Conservation (phyloP, 1,140 invertebrate species). For the Ephestia elutella region DNA sequence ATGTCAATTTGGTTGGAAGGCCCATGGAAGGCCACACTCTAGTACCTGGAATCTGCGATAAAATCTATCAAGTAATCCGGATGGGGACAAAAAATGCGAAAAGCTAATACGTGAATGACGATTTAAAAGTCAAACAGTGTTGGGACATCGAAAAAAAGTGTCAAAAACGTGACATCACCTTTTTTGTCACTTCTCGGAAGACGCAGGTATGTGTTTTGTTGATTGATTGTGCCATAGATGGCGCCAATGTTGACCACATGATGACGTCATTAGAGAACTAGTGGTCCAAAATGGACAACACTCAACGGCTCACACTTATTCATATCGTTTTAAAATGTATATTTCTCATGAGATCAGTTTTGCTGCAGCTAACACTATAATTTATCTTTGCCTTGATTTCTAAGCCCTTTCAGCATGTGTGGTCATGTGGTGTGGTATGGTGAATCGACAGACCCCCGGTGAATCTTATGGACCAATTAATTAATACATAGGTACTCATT, state of each 20-base stretch:
- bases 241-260: background rate
- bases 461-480: too few relatives aligned
- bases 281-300: too few relatives aligned
- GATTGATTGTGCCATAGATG: background rate
- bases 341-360: too few relatives aligned
- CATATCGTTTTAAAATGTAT: too few relatives aligned
- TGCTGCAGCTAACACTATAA: too few relatives aligned
- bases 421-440: too few relatives aligned
- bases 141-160: slow-evolving; percentile 1
- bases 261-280: background rate
- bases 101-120: background rate
- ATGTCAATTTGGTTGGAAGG: background rate
- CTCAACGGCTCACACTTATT: too few relatives aligned
- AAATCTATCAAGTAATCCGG: background rate
- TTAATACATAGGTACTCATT: too few relatives aligned
- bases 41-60: background rate
- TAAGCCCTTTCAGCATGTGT: too few relatives aligned
- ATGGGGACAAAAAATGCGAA: background rate
- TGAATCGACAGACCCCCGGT: too few relatives aligned
- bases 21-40: background rate
- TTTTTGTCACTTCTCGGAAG: background rate
- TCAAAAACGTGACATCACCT: background rate
- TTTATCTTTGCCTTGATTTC: too few relatives aligned
- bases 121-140: background rate
- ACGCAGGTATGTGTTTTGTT: background rate